Evolutionary conservation across 1,140 invertebrate species (phyloP).

Genomic region (Adelges cooleyi): DNA sequence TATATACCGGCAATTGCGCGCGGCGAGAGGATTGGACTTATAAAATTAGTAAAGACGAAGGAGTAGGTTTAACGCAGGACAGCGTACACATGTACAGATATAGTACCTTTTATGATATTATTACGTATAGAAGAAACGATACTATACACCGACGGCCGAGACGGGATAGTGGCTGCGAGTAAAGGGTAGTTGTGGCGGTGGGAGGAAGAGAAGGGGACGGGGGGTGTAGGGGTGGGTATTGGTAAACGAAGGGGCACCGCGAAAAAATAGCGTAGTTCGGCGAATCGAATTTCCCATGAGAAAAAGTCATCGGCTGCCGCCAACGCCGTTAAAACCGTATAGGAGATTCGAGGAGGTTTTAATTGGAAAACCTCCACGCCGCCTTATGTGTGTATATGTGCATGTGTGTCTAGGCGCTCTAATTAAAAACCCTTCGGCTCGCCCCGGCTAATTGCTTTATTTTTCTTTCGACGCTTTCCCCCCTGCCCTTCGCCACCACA

Average conservation of each 20-base stretch:
- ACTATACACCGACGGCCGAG: too few relatives aligned
- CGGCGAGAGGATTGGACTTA: too few relatives aligned
- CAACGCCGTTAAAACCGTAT: conserved; percentile 9
- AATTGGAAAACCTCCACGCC: conserved; percentile 6
- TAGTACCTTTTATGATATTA: too few relatives aligned
- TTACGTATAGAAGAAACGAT: too few relatives aligned
- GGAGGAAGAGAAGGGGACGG: neutral
- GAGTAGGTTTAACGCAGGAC: too few relatives aligned
- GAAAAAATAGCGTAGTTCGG: conserved; percentile 3
- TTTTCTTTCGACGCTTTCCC: conserved; percentile 22
- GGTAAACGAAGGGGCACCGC: neutral
- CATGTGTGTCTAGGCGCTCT: conserved; percentile 6
- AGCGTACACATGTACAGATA: neutral
- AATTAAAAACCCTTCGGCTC: conserved; percentile 28
- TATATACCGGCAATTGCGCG: too few relatives aligned
- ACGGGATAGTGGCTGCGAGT: too few relatives aligned
- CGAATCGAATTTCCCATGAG: conserved; percentile 27
- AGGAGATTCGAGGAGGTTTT: conserved; percentile 21
- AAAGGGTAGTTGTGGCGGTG: too few relatives aligned
- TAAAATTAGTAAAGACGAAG: too few relatives aligned
- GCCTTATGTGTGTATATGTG: neutral
- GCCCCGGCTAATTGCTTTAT: conserved; percentile 26
- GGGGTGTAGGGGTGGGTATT: neutral
- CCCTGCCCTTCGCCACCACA: neutral
- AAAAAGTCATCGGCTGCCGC: conserved; percentile 22